Evolutionary conservation across 2,797 vertebrate genomes (phyloP), one percentile per base, ranked within the genome.

Genomic region (Ceryle rudis): DNA sequence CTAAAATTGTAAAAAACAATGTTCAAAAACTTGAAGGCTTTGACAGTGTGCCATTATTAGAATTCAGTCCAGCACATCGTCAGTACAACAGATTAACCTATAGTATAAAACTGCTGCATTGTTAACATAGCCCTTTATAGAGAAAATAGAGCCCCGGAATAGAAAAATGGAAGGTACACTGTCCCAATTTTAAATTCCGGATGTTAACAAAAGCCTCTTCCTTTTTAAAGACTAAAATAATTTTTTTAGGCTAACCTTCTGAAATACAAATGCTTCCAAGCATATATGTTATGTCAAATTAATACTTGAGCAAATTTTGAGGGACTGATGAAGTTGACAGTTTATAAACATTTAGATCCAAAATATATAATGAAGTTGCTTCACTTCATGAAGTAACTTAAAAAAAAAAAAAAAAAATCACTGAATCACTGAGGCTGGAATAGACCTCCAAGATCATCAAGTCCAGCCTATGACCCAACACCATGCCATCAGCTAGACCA

Each of bases 41-140:
- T 89, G 47, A 65, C 19, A 73, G 47, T 44, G 13, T 6, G 1
- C 31, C 52, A n/a, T 42, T 46, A 66, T 14, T 51, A 57, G 49
- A 66, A 62, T 41, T 74, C 9, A 49, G 65, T 61, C 39, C 77
- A 74, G 31, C 26, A 29, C 16, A 73, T 7, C 28, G 17, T 13
- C 51, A 55, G 7, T 35, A 46, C 23, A 71, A 37, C 7, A 78
- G 20, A 39, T 0, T 23, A 39, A 28, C 6, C 14, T 28, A 16
- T 0, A 71, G 9, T 6, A 47, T 1, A 37, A 85, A 55, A 28
- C 1, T 29, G 4, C 39, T n/a, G 64, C n/a, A 35, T 13, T 75
- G 10, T 46, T 78, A 86, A 73, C 10, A 37, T 1, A 82, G 41
- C 16, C 14, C 29, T 62, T 85, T 39, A 72, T 0, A 73, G 7